Conservation (phyloP, 2,113 vertebrate genomes). For the Percopsis transmontana region DNA sequence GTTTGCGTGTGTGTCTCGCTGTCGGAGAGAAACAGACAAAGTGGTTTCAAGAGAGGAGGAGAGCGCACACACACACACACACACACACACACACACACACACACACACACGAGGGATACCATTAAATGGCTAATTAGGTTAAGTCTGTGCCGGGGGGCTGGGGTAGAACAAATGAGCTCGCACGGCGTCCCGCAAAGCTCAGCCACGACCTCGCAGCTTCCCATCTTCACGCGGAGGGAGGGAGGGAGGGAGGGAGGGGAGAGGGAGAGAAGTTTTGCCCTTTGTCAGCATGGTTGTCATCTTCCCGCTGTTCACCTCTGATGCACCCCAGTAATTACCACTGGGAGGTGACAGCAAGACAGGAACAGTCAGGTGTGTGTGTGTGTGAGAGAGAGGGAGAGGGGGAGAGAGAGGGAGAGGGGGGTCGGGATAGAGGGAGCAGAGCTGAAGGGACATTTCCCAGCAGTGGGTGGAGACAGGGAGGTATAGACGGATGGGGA, state of each 20-base stretch:
- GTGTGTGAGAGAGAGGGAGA: background rate
- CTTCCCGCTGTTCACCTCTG: constrained; percentile 21
- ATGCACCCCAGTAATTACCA: constrained; percentile 40
- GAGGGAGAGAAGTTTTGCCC: constrained; percentile 30
- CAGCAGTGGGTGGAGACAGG: background rate
- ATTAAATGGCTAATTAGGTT: constrained; percentile 67
- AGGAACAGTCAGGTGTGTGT: background rate
- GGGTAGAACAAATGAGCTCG: constrained; percentile 50
- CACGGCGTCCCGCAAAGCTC: constrained; percentile 32
- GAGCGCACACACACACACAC: constrained; percentile 1
- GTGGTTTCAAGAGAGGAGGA: background rate
- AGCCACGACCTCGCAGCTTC: constrained; percentile 33
- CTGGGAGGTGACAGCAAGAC: constrained; percentile 9
- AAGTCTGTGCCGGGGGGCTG: constrained; percentile 47
- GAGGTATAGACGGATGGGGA: background rate
- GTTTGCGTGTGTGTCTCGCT: constrained; percentile 11
- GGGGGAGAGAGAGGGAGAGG: background rate
- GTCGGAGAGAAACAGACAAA: background rate
- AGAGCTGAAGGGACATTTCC: background rate
- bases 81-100: constrained; percentile 14
- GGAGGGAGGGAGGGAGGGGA: background rate
- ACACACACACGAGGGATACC: constrained; percentile 33
- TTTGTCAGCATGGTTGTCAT: constrained; percentile 24
- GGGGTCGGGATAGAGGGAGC: background rate
- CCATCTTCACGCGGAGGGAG: constrained; percentile 3